Evolutionary conservation across 2,888 invertebrate species (phyloP), one percentile per base, ranked within the genome.

Genomic region (Baronia brevicornis): DNA sequence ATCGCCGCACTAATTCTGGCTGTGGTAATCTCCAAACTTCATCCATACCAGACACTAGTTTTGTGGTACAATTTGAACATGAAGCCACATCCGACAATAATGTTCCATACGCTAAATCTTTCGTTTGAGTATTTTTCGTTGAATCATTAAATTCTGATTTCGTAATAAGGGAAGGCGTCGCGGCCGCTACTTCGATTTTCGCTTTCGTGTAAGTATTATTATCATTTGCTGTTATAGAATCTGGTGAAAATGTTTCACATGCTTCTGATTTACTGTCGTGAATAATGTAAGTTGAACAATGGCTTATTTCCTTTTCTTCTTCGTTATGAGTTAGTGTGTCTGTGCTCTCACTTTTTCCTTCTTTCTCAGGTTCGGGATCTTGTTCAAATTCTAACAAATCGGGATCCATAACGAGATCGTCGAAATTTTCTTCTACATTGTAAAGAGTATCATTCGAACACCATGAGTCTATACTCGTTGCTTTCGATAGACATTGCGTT

Each of bases 371-470:
- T 31, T 63, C 66, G 11, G 14, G 22, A 6, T 23, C 11, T 4
- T 4, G 13, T 13, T 23, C 27, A 28, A 60, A 58, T 2, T 68
- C 65, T 5, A 44, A 21, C 1, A 66, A 41, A 4, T 82, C 82
- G 5, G 72, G 59, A 28, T 84, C 84, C 58, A 72, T 53, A 2
- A 64, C 77, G 5, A 84, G 52, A 45, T 85, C 85, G 36, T 85
- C 84, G 47, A 85, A 85, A 42, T 84, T 84, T 36, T 89, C 88
- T 51, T 89, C 89, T 15, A 88, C 82, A 50, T 89, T 88, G 57
- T 88, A 89, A 2, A 88, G 61, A 0, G 89, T 88, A 46, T 88
- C 88, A 56, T 88, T 88, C 11, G 88, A 88, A 60, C 88, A 88
- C 79, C 88, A 89, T 2, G 88, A 88, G 52, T 88, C 88, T 44